Base-by-base conservation (phyloP, 2,888 invertebrate species). In the Zygogramma bicolorata region DNA sequence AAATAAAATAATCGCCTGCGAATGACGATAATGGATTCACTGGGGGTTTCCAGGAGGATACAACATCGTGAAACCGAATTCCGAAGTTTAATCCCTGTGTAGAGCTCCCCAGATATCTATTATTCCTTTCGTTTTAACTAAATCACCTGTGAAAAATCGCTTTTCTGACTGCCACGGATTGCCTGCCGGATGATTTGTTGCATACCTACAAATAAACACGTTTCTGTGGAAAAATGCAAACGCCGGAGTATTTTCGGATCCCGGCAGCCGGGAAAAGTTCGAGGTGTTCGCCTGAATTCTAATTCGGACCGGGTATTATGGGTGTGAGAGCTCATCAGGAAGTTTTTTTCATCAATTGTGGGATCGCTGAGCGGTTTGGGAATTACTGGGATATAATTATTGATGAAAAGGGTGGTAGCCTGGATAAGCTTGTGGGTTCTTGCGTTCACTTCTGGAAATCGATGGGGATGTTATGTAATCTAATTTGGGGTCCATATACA, bases 111-210 rank as follows among this genome's bases (percentile, higher is more conserved):
- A 77, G 79, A 80, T 80, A 81, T 82, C 79, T 79, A 83, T 81
- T 83, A 81, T 81, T 80, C 80, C 79, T 78, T 73, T 66, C 78
- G 77, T 75, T 79, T 80, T 78, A 79, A 80, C 81, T 83, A 82
- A 83, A 83, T 83, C 82, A 82, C 81, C 80, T 82, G 81, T 82
- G 83, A 83, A 82, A 82, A 82, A 83, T 79, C 76, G 76, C 74
- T 73, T 60, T 74, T 75, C 75, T 77, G 77, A 82, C 78, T 79
- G 77, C 78, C 77, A 74, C 74, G 78, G 80, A 80, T 80, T 79
- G 79, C 74, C 75, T 46, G 58, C 71, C 68, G 79, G 77, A 80
- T 81, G 80, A 82, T 82, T 81, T 81, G 80, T 81, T 74, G 73
- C 72, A 57, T 61, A 13, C 65, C 67, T 61, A 70, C 71, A 71